Conservation (phyloP, 1,140 invertebrate genomes). For the Lepidurus apus region DNA sequence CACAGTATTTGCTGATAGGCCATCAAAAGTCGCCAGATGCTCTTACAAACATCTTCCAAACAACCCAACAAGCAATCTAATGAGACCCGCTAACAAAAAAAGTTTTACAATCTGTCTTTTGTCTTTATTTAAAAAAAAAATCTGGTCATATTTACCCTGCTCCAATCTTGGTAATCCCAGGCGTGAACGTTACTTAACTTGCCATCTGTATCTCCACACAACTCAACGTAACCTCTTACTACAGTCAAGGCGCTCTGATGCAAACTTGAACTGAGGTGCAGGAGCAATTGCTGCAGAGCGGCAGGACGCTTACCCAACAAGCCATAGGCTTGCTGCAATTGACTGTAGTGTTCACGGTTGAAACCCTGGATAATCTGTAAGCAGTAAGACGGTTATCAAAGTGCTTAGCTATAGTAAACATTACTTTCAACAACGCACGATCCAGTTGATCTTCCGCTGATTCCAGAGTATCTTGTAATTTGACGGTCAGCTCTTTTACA, state of each 20-base stretch:
- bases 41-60: constrained; percentile 71
- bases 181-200: constrained; percentile 71
- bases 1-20: constrained; percentile 74
- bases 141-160: neutral
- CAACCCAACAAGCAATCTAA: constrained; percentile 73
- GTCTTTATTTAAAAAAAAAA: neutral
- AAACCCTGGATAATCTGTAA: constrained; percentile 63
- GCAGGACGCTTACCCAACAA: constrained; percentile 79
- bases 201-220: constrained; percentile 55
- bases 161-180: constrained; percentile 45
- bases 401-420: constrained; percentile 15
- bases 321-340: constrained; percentile 78
- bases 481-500: constrained; percentile 73
- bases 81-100: constrained; percentile 33
- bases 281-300: constrained; percentile 88
- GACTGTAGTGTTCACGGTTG: constrained; percentile 63
- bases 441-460: constrained; percentile 89
- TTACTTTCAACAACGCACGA: constrained; percentile 70
- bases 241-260: constrained; percentile 79
- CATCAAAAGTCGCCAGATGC: constrained; percentile 71
- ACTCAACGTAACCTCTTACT: constrained; percentile 64
- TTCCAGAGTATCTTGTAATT: constrained; percentile 84
- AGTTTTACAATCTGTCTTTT: neutral
- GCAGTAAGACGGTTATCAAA: constrained; percentile 27
- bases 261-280: constrained; percentile 91